Percentiles rank a stretch among this genome's conserved stretches.
Conservation (phyloP, 2,888 invertebrate species). For the Willowsia nigromaculata region DNA sequence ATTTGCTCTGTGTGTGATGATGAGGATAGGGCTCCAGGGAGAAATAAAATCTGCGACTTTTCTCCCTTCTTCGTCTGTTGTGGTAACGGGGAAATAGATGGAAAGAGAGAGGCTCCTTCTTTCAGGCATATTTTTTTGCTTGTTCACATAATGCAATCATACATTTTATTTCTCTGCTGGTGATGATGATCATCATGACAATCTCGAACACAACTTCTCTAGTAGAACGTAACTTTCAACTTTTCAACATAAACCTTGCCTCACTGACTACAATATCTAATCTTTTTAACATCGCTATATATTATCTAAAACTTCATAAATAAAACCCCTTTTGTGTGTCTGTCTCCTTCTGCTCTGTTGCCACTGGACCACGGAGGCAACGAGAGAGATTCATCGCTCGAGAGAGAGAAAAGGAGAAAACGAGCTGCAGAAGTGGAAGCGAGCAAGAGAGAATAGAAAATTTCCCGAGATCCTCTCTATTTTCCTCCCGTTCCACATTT, state of each 20-base stretch:
- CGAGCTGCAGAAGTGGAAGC: too few species aligned
- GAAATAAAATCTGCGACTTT: conserved; percentile 68
- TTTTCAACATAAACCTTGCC: conserved; percentile 42
- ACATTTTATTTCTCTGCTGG: conserved; percentile 31
- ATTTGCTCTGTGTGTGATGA: conserved; percentile 56
- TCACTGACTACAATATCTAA: conserved; percentile 39
- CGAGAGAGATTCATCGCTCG: neutral
- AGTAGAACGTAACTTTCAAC: conserved; percentile 8
- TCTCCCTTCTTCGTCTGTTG: conserved; percentile 22
- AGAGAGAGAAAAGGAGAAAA: neutral
- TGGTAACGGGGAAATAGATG: conserved; percentile 5
- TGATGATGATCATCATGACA: neutral
- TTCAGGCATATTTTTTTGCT: conserved; percentile 13
- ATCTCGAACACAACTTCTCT: neutral
- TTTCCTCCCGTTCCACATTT: conserved; percentile 2
- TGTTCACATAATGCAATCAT: conserved; percentile 28
- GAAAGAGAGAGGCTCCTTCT: neutral
- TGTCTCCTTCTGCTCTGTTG: neutral
- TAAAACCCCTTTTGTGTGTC: conserved; percentile 39
- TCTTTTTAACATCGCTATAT: conserved; percentile 5
- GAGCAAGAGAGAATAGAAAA: neutral
- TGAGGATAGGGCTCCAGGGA: conserved; percentile 72
- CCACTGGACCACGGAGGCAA: conserved; percentile 16
- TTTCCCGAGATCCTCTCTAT: neutral
- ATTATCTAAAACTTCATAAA: neutral